Evolutionary conservation across 1,140 invertebrate genomes (phyloP).

Genomic region (Euura lappo): DNA sequence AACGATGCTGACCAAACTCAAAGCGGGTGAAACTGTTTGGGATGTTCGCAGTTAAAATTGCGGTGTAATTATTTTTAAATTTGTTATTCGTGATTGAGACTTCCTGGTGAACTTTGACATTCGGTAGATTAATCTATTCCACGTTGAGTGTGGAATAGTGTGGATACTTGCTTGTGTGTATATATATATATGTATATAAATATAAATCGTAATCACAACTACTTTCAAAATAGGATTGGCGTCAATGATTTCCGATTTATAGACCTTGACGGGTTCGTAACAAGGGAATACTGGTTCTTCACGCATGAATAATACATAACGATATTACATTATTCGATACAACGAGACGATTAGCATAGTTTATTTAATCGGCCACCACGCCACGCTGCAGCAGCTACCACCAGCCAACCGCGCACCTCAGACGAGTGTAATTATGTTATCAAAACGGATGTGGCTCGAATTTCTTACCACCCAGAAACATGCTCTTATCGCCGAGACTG

Average conservation of each 20-base stretch:
- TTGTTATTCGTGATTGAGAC: too few species aligned
- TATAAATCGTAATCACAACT: neutral
- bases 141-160: too few species aligned
- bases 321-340: neutral
- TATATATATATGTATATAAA: too few species aligned
- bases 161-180: too few species aligned
- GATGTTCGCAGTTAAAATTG: too few species aligned
- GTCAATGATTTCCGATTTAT: neutral
- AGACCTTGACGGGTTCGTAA: neutral
- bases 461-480: neutral
- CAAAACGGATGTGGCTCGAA: neutral
- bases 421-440: neutral
- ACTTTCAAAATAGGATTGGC: neutral
- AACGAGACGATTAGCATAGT: neutral
- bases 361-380: neutral
- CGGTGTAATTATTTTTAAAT: too few species aligned
- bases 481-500: too few species aligned
- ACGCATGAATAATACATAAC: neutral
- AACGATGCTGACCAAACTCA: too few species aligned
- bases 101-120: too few species aligned
- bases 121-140: too few species aligned
- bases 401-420: neutral
- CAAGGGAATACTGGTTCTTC: neutral
- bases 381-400: neutral
- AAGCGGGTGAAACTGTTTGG: too few species aligned